A percentile compares a stretch with the other conserved stretches of the same genome.
Conservation (phyloP, 2,888 invertebrate species). For the Scaptomyza flava region DNA sequence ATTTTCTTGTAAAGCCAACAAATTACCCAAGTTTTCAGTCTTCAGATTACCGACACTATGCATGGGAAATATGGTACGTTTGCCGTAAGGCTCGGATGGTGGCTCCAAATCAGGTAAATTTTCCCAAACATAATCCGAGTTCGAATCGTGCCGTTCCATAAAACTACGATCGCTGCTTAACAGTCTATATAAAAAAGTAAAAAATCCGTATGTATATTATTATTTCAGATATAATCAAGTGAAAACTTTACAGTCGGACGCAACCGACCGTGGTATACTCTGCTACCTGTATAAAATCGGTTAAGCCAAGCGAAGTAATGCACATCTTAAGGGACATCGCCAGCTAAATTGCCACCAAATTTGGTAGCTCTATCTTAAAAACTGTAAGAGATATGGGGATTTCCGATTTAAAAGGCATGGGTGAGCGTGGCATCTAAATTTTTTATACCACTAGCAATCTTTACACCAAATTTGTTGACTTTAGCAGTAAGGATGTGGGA, state of each 20-base stretch:
- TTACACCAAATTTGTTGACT: too few relatives aligned
- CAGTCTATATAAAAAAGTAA: constrained; percentile 72
- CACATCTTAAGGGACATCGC: too few relatives aligned
- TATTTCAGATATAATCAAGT: constrained; percentile 3
- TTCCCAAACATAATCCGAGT: constrained; percentile 82
- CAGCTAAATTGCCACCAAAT: too few relatives aligned
- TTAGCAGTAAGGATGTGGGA: too few relatives aligned
- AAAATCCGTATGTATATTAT: not conserved
- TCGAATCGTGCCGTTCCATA: constrained; percentile 80
- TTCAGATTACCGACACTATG: constrained; percentile 85
- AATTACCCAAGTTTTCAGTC: constrained; percentile 75
- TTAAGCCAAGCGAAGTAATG: too few relatives aligned
- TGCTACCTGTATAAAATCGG: too few relatives aligned
- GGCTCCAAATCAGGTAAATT: constrained; percentile 79
- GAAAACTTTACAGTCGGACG: not conserved
- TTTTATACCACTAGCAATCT: too few relatives aligned
- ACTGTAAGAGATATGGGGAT: too few relatives aligned
- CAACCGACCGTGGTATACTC: too few relatives aligned
- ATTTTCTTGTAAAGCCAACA: constrained; percentile 83
- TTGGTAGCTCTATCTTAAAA: too few relatives aligned
- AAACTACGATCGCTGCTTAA: constrained; percentile 84
- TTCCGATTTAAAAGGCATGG: too few relatives aligned
- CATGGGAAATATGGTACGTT: constrained; percentile 85
- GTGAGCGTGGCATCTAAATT: too few relatives aligned
- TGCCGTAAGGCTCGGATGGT: constrained; percentile 80